phyloP scores from a whole-genome alignment of 2,797 vertebrate genomes.

The Crocidura indochinensis region DNA sequence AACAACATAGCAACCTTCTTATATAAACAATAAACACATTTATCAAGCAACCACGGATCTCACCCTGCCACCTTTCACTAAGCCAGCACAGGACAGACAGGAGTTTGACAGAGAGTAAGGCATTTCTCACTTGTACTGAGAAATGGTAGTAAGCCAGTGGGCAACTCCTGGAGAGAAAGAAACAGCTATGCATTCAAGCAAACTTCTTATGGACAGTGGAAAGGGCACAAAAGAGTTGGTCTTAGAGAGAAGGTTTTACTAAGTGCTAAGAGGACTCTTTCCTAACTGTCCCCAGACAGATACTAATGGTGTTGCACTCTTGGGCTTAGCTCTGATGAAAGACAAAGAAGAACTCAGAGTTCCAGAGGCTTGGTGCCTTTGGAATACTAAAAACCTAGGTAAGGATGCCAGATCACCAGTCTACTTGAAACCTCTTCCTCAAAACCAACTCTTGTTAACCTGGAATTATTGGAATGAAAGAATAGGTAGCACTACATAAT shows the following conservation, averaged over 20 bases:
- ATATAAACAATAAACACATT: slow-evolving; percentile 26
- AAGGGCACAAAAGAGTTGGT: neutral
- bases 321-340: too few species aligned
- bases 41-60: neutral
- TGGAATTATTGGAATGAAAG: neutral
- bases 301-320: neutral
- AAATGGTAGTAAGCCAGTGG: neutral
- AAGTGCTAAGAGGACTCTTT: neutral
- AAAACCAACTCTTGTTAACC: neutral
- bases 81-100: neutral
- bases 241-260: neutral
- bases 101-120: neutral
- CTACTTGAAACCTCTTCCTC: neutral
- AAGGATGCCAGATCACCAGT: neutral
- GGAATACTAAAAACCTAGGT: neutral
- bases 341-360: too few species aligned
- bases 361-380: too few species aligned
- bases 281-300: neutral
- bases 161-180: neutral
- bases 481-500: neutral
- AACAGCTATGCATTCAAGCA: neutral
- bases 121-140: neutral
- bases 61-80: neutral
- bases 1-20: slow-evolving; percentile 43
- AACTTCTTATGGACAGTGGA: neutral